Conservation (phyloP, 2,888 invertebrate species). For the Thymelicus lineola region DNA sequence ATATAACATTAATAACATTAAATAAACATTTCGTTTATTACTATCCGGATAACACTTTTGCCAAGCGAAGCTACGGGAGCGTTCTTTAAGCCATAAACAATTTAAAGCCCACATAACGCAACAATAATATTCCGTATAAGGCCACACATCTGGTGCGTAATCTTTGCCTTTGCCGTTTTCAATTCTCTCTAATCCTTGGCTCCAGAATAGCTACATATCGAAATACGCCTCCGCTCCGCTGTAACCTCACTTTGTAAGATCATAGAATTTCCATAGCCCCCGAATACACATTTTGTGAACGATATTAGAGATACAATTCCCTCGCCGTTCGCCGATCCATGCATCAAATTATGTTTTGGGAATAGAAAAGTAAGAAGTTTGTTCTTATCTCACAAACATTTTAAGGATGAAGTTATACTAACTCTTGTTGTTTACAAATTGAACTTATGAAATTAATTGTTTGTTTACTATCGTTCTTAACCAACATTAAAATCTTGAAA, state of each 20-base stretch:
- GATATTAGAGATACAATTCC: conserved; percentile 40
- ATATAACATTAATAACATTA: no score
- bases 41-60: no score
- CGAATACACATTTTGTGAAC: conserved; percentile 42
- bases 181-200: conserved; percentile 33
- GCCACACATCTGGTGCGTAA: conserved; percentile 26
- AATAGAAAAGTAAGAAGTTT: conserved; percentile 11
- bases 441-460: no score
- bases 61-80: no score
- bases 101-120: conserved; percentile 3
- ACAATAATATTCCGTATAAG: conserved; percentile 16
- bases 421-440: no score
- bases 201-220: conserved; percentile 29
- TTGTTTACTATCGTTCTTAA: no score
- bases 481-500: no score
- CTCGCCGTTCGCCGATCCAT: conserved; percentile 16
- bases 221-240: conserved; percentile 33
- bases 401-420: neutral
- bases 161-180: conserved; percentile 32
- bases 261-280: conserved; percentile 45
- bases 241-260: conserved; percentile 42
- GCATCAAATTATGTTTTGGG: conserved; percentile 6
- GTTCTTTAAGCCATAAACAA: conserved; percentile 4
- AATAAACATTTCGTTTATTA: no score
- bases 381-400: neutral